Conservation (phyloP, 2,888 invertebrate genomes). For the Melitaea athalia region DNA sequence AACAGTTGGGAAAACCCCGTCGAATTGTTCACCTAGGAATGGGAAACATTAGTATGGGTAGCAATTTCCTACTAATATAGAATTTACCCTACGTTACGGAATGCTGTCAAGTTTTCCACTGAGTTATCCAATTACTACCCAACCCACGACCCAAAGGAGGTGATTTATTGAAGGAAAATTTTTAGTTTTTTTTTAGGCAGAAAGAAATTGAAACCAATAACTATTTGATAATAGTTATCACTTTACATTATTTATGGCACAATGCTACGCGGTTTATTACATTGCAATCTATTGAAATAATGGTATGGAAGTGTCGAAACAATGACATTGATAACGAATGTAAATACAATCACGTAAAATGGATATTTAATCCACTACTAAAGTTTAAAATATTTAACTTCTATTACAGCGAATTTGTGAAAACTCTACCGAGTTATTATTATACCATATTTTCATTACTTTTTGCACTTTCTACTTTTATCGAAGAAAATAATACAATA, state of each 20-base stretch:
- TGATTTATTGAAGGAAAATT: constrained; percentile 31
- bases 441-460: no score
- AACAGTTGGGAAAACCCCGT: neutral
- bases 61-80: constrained; percentile 16
- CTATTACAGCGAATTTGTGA: neutral
- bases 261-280: neutral
- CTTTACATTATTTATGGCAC: neutral
- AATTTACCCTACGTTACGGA: constrained; percentile 23
- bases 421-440: no score
- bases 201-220: constrained; percentile 5
- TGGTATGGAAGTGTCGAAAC: neutral
- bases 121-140: constrained; percentile 30
- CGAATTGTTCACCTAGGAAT: neutral
- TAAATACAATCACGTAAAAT: neutral
- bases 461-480: no score
- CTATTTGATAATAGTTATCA: neutral
- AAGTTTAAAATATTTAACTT: neutral
- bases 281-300: neutral
- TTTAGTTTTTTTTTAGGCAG: constrained; percentile 1
- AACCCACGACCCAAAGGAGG: constrained; percentile 23
- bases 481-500: no score
- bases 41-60: neutral
- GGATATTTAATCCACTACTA: neutral
- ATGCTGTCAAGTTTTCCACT: constrained; percentile 12
- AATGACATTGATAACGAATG: constrained; percentile 13